Evolutionary conservation across 2,888 invertebrate species (phyloP), one percentile per base, ranked within the genome.

Genomic region (Thymelicus sylvestris): DNA sequence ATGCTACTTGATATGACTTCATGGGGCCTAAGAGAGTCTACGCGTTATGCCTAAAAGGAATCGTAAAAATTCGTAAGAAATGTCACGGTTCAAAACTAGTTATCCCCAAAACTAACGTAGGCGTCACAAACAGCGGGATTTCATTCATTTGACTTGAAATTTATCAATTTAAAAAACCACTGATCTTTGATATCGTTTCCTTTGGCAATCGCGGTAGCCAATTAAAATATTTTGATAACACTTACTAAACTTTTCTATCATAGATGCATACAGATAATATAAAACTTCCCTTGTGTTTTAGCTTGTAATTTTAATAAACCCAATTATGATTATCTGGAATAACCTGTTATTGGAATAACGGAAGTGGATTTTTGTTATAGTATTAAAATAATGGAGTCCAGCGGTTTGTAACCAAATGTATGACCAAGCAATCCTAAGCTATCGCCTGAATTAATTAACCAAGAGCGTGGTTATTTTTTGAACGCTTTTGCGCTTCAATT

Each of bases 171-270:
- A 60, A 48, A 39, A 60, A 48, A 67, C 48, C n/a, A 48, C 24
- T 38, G 48, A 59, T 64, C 47, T 47, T 64, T 10, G 60, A 60
- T 60, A 48, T 60, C 39, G 60, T 68, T 60, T 39, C 38, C 39
- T 60, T 60, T 47, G 4, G 60, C 38, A 50, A 67, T 60, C 39
- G 19, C 52, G 52, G 61, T 24, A 61, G 61, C 41, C 52, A 61
- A 67, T 67, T 67, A 67, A 67, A 61, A 67, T 48, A 60, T 60
- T 61, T 50, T 60, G 59, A 60, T 60, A 67, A 59, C 19, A 13
- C 55, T 6, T 19, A 6, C n/a, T n/a, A n/a, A n/a, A n/a, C 4
- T 44, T 57, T 15, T 19, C 2, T 12, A 60, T 13, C 39, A 39
- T 52, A n/a, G 31, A 31, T 31, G 3, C 31, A 31, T 31, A 31